Conservation (phyloP, 2,888 invertebrate genomes). For the Caenorhabditis imperialis region DNA sequence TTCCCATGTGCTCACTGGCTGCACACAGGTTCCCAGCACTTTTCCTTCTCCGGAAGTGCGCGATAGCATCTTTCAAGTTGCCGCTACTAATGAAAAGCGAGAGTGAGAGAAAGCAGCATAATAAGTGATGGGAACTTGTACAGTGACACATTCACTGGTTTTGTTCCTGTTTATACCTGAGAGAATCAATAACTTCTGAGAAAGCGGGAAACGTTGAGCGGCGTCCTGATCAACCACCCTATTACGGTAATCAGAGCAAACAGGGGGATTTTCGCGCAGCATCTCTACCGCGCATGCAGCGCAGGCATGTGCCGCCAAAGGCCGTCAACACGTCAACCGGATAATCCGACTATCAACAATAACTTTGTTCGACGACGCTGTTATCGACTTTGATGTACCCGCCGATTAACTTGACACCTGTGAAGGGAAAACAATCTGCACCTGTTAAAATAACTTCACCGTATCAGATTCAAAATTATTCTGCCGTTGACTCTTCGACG, state of each 20-base stretch:
- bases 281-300: slow-evolving; percentile 33
- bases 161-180: slow-evolving; percentile 22
- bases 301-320: slow-evolving; percentile 42
- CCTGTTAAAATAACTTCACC: too few species aligned
- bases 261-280: slow-evolving; percentile 28
- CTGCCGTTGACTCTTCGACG: too few species aligned
- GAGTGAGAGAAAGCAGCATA: slow-evolving; percentile 15
- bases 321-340: slow-evolving; percentile 42
- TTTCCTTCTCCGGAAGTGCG: slow-evolving; percentile 26
- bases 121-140: slow-evolving; percentile 46
- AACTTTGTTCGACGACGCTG: slow-evolving; percentile 25
- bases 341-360: slow-evolving; percentile 53
- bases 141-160: slow-evolving; percentile 8
- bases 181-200: slow-evolving; percentile 21
- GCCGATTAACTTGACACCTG: slow-evolving; percentile 12
- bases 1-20: neutral
- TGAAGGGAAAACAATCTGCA: too few species aligned
- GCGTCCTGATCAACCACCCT: slow-evolving; percentile 28
- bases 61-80: slow-evolving; percentile 35
- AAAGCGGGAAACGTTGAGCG: slow-evolving; percentile 21
- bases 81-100: slow-evolving; percentile 47
- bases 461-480: slow-evolving; percentile 5
- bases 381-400: slow-evolving; percentile 33
- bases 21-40: slow-evolving; percentile 37
- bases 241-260: slow-evolving; percentile 52